phyloP scores from a whole-genome alignment of 2,888 invertebrate species.

The Cheilosia grossa region DNA sequence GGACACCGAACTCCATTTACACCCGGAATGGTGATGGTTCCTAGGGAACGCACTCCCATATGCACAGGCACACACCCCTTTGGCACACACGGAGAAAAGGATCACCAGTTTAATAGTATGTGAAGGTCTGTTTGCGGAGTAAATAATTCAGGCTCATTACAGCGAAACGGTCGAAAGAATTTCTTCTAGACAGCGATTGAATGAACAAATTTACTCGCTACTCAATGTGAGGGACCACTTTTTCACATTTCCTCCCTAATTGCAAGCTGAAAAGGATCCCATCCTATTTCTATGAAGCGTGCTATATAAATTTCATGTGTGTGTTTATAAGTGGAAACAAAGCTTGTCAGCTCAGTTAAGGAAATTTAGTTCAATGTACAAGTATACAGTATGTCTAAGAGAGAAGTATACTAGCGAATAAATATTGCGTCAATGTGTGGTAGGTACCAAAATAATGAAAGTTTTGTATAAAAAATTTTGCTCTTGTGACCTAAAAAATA shows the following conservation, averaged over 20 bases:
- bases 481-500: no score
- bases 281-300: slow-evolving; percentile 1
- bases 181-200: slow-evolving; percentile 6
- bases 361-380: neutral
- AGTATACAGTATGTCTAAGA: slow-evolving; percentile 3
- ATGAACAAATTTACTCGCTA: slow-evolving; percentile 37
- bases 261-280: slow-evolving; percentile 27
- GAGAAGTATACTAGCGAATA: no score
- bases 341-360: slow-evolving; percentile 16
- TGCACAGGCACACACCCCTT: neutral
- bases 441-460: no score
- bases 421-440: no score
- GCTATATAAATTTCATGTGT: neutral
- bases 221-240: slow-evolving; percentile 42
- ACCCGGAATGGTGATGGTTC: slow-evolving; percentile 1
- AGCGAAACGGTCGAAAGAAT: slow-evolving; percentile 39
- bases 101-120: slow-evolving; percentile 21
- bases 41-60: neutral
- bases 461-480: no score
- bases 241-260: slow-evolving; percentile 46
- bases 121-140: slow-evolving; percentile 39
- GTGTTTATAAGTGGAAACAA: neutral
- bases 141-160: slow-evolving; percentile 51
- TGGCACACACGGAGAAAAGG: neutral
- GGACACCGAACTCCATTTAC: slow-evolving; percentile 33